Evolutionary conservation across 92 coral and sea anemone species (phyloP), one percentile per base, ranked within the genome.

Genomic region (Chrysogorgia sp.): DNA sequence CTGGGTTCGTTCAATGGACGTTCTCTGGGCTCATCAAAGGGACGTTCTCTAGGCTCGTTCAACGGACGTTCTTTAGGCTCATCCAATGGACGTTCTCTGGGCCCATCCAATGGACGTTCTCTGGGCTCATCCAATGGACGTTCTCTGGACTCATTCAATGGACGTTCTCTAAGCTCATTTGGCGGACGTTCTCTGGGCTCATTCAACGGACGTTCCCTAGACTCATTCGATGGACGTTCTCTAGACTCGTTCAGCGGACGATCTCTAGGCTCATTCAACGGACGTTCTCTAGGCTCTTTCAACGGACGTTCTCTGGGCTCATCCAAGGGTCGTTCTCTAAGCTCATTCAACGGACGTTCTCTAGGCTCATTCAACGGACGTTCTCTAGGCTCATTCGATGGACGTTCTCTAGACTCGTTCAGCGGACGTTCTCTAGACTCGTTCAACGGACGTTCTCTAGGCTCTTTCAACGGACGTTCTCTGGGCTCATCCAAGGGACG

Each of bases 371-470:
- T 89, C 87, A 35, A 79, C 81, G 58, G 62, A 87, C 71, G 81
- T 83, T 81, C 97, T 83, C 56, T 87, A 81, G 43, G 81, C 77
- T 19, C 83, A n/a, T n/a, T n/a, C n/a, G n/a, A n/a, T n/a, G n/a
- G n/a, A n/a, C n/a, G n/a, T n/a, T n/a, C n/a, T n/a, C n/a, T n/a
- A n/a, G n/a, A n/a, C n/a, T n/a, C n/a, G n/a, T n/a, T n/a, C 31
- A 88, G 85, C 19, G 88, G 97, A 37, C 96, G 90, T 22, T 80
- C 82, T 63, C 85, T 89, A 50, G 35, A 84, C 90, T 55, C 96
- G 79, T 41, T 89, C 87, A 35, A 79, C 81, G 58, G 62, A 87
- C 71, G 81, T 83, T 81, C 97, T 83, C 56, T 87, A 81, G 43
- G 81, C 77, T 19, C 83, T 61, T 15, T 86, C 86, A 56, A 88